phyloP scores from a whole-genome alignment of 1,140 invertebrate genomes.

The Drosophila athabasca region DNA sequence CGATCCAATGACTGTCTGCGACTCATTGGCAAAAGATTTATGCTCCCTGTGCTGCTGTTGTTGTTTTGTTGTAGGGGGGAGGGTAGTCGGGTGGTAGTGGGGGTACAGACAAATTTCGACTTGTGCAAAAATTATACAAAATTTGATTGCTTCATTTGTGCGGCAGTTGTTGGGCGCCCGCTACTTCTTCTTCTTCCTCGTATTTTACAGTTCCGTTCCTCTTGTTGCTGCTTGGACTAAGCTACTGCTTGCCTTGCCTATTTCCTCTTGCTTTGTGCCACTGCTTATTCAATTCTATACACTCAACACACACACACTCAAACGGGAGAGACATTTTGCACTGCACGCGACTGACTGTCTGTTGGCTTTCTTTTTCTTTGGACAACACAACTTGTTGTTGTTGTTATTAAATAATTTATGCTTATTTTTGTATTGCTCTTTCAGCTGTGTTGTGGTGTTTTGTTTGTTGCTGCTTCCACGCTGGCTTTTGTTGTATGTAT shows the following conservation, averaged over 20 bases:
- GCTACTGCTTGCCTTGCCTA: constrained; percentile 47
- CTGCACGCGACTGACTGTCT: constrained; percentile 64
- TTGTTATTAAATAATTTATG: constrained; percentile 16
- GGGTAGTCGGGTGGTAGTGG: constrained; percentile 27
- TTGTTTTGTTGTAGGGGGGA: too few relatives aligned
- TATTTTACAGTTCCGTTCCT: constrained; percentile 32
- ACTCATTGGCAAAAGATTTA: constrained; percentile 83
- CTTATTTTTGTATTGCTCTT: constrained; percentile 38
- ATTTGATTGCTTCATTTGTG: constrained; percentile 74
- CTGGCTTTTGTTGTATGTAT: constrained; percentile 42
- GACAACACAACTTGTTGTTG: constrained; percentile 28
- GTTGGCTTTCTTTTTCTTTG: constrained; percentile 66
- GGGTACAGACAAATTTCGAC: constrained; percentile 57
- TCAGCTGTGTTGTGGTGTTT: constrained; percentile 55
- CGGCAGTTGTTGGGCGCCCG: constrained; percentile 18
- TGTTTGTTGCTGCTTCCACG: constrained; percentile 54
- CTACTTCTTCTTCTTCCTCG: constrained; percentile 29
- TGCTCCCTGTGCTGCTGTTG: constrained; percentile 55
- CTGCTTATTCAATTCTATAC: constrained; percentile 73
- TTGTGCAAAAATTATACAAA: constrained; percentile 58
- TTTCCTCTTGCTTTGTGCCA: constrained; percentile 34
- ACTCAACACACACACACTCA: constrained; percentile 59
- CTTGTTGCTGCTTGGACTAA: constrained; percentile 22
- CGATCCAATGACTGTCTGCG: constrained; percentile 83
- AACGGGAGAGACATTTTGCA: constrained; percentile 38